phyloP scores from a whole-genome alignment of 2,888 invertebrate species.

The Temnothorax unifasciatus region DNA sequence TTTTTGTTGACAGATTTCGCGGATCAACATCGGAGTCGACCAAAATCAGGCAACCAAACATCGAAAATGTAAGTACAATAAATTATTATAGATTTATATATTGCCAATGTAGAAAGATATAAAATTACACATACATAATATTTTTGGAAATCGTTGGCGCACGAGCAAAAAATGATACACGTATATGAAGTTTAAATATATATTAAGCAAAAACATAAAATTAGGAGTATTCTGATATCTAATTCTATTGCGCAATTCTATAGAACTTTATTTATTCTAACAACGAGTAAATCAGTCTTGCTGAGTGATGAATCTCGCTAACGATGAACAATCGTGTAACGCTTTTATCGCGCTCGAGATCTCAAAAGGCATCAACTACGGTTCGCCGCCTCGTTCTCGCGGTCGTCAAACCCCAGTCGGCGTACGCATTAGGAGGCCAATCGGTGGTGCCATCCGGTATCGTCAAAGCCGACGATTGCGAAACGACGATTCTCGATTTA shows the following conservation, averaged over 20 bases:
- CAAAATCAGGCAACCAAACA: background rate
- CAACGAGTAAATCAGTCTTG: background rate
- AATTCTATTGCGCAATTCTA: background rate
- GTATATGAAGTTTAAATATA: background rate
- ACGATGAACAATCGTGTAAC: background rate
- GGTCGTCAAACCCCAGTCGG: conserved; percentile 17
- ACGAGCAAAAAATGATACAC: background rate
- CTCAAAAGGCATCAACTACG: conserved; percentile 25
- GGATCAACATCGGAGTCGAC: background rate
- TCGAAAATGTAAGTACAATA: conserved; percentile 9
- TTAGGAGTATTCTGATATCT: background rate
- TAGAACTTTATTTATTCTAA: background rate
- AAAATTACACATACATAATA: background rate
- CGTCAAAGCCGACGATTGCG: conserved; percentile 19
- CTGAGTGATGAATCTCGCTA: background rate
- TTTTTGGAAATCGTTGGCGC: background rate
- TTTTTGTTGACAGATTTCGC: conserved; percentile 21
- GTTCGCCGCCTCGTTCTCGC: conserved; percentile 34
- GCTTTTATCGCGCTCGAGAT: conserved; percentile 26
- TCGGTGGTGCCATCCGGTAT: background rate
- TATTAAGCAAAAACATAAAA: background rate
- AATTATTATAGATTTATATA: background rate
- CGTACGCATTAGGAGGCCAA: conserved; percentile 16
- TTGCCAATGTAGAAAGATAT: background rate
- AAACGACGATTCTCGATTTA: conserved; percentile 12